Base-by-base conservation (phyloP, 2,797 vertebrate species). In the Takifugu ocellatus region DNA sequence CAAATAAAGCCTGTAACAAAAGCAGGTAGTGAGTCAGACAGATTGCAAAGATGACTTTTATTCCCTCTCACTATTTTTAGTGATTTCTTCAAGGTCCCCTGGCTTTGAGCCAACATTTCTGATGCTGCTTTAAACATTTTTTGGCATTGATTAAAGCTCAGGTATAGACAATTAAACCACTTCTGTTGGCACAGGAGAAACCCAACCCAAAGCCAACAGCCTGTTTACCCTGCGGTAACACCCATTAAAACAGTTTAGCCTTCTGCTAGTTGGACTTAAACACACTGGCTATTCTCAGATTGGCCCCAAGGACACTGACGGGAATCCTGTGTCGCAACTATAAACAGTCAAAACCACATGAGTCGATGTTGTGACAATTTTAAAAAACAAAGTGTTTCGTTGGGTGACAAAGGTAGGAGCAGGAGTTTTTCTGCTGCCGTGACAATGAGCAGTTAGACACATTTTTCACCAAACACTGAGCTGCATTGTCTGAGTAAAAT, bases 111-210 rank as follows among this genome's bases (percentile, higher is more conserved):
- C 66, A 72, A 78, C 63, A 77, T 84, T 80, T 75, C 75, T 76
- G 77, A 75, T 84, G 68, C 71, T 77, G 81, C 76, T 77, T 81
- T 79, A 52, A 77, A 72, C 62, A 75, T 73, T 84, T 82, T 78
- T 84, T 82, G 68, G 49, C 74, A 79, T 72, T 86, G 83, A 89
- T 89, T 88, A 84, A 81, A 88, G 80, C 77, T 84, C 81, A 80
- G 79, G 77, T 88, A 82, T 71, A 81, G 77, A 85, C 77, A 82
- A 87, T 88, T 80, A 87, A 81, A 78, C 72, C 75, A 78, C 65
- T 78, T 81, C 73, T 87, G 80, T 87, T 85, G 78, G 84, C 74
- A 78, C 62, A 81, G 55, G 75, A 47, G 82, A 89, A 89, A 89
- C 67, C 49, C 64, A 65, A 85, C 71, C 76, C 61, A 52, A 77